A percentile compares a stretch with the other conserved stretches of the same genome.
Conservation (phyloP, 2,113 vertebrate species). For the Antechinus flavipes region DNA sequence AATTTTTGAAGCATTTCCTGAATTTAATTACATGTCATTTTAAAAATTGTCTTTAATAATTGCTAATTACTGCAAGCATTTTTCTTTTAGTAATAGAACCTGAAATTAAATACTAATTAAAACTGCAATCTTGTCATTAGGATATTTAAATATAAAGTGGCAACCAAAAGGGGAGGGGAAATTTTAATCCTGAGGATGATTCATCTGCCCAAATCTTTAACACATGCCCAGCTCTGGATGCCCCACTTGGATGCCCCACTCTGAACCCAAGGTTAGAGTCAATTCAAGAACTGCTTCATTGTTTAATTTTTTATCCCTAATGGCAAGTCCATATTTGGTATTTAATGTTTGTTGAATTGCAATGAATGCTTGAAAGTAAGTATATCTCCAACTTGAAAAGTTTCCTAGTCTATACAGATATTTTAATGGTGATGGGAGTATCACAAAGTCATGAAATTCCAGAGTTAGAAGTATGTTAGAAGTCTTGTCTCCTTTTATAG, state of each 20-base stretch:
- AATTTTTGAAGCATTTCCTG: slow-evolving; percentile 53
- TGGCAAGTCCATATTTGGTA: background rate
- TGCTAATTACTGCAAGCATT: slow-evolving; percentile 65
- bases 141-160: slow-evolving; percentile 72
- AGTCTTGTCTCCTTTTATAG: background rate
- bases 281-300: background rate
- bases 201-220: slow-evolving; percentile 30
- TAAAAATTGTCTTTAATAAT: slow-evolving; percentile 70
- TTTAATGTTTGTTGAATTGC: background rate
- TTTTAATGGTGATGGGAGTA: background rate
- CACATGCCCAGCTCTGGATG: slow-evolving; percentile 14
- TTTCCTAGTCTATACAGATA: background rate
- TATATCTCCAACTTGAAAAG: background rate
- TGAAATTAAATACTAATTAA: slow-evolving; percentile 79
- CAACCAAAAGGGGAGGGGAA: slow-evolving; percentile 51
- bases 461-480: background rate
- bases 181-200: slow-evolving; percentile 68
- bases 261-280: too few species aligned
- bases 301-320: background rate
- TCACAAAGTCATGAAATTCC: background rate
- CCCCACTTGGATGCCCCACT: background rate
- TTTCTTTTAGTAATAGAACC: slow-evolving; percentile 77
- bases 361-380: background rate
- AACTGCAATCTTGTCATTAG: slow-evolving; percentile 77
- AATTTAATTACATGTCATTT: slow-evolving; percentile 66